phyloP scores from a whole-genome alignment of 2,888 invertebrate genomes.

The Agapostemon virescens region DNA sequence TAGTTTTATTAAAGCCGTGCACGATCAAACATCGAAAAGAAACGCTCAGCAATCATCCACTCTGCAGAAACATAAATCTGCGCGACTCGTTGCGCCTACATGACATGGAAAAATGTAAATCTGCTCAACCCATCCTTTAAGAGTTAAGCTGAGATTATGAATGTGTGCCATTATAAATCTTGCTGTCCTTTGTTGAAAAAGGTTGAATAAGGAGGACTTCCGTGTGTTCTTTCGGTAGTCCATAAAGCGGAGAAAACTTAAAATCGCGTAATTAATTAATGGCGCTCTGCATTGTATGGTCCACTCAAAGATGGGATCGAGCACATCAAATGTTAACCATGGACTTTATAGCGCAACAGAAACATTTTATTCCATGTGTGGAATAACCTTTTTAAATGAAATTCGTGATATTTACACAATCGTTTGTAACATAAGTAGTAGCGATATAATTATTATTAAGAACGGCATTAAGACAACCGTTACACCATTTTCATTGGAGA shows the following conservation, averaged over 20 bases:
- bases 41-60: neutral
- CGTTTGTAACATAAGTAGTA: too few species aligned
- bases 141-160: conserved; percentile 4
- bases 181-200: neutral
- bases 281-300: neutral
- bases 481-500: too few species aligned
- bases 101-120: neutral
- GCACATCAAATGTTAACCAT: neutral
- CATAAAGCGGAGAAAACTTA: neutral
- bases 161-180: neutral
- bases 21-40: neutral
- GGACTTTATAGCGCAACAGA: neutral
- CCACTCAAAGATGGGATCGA: neutral
- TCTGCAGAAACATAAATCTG: neutral
- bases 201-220: neutral
- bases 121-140: neutral
- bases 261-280: neutral
- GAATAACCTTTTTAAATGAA: too few species aligned
- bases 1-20: neutral
- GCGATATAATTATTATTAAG: too few species aligned
- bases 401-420: too few species aligned
- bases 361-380: too few species aligned
- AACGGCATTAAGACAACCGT: too few species aligned
- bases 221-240: neutral
- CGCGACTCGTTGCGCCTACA: neutral